A percentile compares a stretch with the other conserved stretches of the same genome.
phyloP scores from a whole-genome alignment of 2,797 vertebrate genomes.

The Trematomus bernacchii region DNA sequence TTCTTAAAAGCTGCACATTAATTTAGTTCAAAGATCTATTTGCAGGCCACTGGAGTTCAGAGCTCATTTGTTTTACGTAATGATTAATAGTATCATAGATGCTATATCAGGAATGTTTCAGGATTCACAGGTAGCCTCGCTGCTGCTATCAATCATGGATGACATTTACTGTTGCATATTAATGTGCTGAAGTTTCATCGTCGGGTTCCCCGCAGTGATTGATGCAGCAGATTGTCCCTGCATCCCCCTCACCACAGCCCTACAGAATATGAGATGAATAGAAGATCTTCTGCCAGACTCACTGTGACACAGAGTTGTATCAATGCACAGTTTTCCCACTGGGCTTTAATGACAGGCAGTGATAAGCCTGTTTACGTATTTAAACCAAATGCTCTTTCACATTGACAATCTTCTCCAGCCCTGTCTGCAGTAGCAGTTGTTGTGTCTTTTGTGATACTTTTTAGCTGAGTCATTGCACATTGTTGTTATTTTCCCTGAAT shows the following conservation, averaged over 20 bases:
- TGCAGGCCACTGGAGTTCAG: not conserved
- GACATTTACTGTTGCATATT: constrained; percentile 62
- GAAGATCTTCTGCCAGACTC: constrained; percentile 30
- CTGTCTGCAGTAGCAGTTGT: not conserved
- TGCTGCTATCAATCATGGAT: constrained; percentile 61
- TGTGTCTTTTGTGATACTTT: constrained; percentile 29
- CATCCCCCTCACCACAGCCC: constrained; percentile 19
- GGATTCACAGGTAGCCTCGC: constrained; percentile 40
- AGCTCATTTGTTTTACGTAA: constrained; percentile 36
- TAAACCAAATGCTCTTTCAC: constrained; percentile 17
- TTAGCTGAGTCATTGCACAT: constrained; percentile 27
- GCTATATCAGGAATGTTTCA: constrained; percentile 41
- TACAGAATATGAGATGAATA: constrained; percentile 46
- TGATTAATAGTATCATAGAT: constrained; percentile 36
- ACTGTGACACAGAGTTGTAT: constrained; percentile 12
- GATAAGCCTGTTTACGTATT: constrained; percentile 39
- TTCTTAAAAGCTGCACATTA: not conserved
- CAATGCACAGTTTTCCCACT: constrained; percentile 24
- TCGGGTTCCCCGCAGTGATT: constrained; percentile 48
- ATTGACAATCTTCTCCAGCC: not conserved
- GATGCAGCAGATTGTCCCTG: constrained; percentile 51
- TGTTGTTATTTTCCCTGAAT: constrained; percentile 23
- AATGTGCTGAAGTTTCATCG: constrained; percentile 53
- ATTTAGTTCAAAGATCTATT: not conserved
- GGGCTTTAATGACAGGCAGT: constrained; percentile 27